Evolutionary conservation across 2,888 invertebrate genomes (phyloP).

Genomic region (Elmis aenea): DNA sequence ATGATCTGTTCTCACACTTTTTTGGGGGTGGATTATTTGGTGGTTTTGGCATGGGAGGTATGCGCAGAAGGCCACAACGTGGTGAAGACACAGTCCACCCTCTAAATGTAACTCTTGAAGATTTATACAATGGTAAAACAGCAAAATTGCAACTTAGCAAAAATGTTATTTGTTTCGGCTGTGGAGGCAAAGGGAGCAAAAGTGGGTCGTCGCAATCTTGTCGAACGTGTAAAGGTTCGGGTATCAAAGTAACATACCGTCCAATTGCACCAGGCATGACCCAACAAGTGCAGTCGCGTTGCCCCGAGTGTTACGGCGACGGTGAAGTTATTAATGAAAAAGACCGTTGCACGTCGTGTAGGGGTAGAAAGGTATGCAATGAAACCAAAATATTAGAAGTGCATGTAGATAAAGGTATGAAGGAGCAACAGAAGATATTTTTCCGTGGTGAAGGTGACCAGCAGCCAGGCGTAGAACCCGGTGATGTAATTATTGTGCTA

Average conservation of each 20-base stretch:
- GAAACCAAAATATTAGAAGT: slow-evolving; percentile 83
- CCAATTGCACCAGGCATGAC: slow-evolving; percentile 64
- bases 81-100: slow-evolving; percentile 84
- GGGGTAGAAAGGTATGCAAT: slow-evolving; percentile 77
- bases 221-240: slow-evolving; percentile 71
- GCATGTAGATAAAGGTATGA: slow-evolving; percentile 85
- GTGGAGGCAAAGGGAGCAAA: slow-evolving; percentile 74
- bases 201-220: slow-evolving; percentile 64
- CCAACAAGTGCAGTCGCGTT: slow-evolving; percentile 58
- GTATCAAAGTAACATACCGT: slow-evolving; percentile 67
- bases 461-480: slow-evolving; percentile 77
- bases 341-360: slow-evolving; percentile 77
- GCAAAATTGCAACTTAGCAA: slow-evolving; percentile 76
- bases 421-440: slow-evolving; percentile 77
- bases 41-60: slow-evolving; percentile 49
- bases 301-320: slow-evolving; percentile 60
- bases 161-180: slow-evolving; percentile 73
- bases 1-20: slow-evolving; percentile 64
- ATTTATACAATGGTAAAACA: slow-evolving; percentile 86
- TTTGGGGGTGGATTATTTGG: slow-evolving; percentile 66
- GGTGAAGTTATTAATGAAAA: slow-evolving; percentile 75
- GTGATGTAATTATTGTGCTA: slow-evolving; percentile 84
- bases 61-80: slow-evolving; percentile 53
- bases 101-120: slow-evolving; percentile 81
- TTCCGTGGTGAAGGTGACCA: slow-evolving; percentile 90